Percentiles rank a stretch among this genome's conserved stretches.
Conservation (phyloP, 2,888 invertebrate species). For the Colostygia pectinataria region DNA sequence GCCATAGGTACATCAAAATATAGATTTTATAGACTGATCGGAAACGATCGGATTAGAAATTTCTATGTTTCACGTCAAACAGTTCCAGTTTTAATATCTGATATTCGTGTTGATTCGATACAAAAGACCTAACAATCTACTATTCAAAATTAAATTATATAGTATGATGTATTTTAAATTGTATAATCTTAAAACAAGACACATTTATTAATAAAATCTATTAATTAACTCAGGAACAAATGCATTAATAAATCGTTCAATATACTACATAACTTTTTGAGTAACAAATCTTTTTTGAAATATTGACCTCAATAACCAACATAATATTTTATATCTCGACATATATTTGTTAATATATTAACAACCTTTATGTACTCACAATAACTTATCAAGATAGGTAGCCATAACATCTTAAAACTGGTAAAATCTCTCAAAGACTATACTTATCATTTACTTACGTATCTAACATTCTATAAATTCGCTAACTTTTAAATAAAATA, state of each 20-base stretch:
- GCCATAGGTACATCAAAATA: too few species aligned
- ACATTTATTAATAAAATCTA: constrained; percentile 72
- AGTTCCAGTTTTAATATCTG: not conserved
- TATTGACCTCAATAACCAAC: constrained; percentile 70
- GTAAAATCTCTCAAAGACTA: constrained; percentile 76
- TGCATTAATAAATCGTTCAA: constrained; percentile 80
- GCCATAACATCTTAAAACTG: constrained; percentile 78
- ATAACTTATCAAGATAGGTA: constrained; percentile 75
- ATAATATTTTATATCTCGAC: constrained; percentile 58
- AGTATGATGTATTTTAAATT: constrained; percentile 57
- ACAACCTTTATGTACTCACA: constrained; percentile 73
- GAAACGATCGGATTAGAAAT: too few species aligned
- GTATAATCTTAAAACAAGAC: constrained; percentile 50
- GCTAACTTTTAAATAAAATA: constrained; percentile 76
- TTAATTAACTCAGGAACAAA: constrained; percentile 82
- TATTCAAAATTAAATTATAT: constrained; percentile 70
- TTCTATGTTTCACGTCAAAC: too few species aligned
- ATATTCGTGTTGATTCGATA: constrained; percentile 8
- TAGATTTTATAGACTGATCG: too few species aligned
- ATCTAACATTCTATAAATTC: constrained; percentile 77
- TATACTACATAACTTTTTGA: constrained; percentile 52
- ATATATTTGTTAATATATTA: constrained; percentile 78
- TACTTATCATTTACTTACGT: constrained; percentile 61
- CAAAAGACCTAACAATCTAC: constrained; percentile 47
- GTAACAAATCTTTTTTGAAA: constrained; percentile 68